Evolutionary conservation across 2,888 invertebrate species (phyloP).

Genomic region (Oeneis ivallda): DNA sequence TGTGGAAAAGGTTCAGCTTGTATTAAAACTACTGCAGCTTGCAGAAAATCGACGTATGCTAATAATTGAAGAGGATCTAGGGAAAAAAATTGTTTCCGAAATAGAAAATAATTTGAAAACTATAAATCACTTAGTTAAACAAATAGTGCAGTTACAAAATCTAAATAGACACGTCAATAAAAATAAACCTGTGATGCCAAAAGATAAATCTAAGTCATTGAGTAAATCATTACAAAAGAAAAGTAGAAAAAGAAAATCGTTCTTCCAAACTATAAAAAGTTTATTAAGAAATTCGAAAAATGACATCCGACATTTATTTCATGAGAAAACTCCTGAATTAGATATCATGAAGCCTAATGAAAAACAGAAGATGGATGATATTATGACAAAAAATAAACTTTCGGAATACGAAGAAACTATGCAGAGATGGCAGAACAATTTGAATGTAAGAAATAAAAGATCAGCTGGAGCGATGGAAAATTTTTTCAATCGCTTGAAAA

Average conservation of each 20-base stretch:
- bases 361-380: conserved; percentile 50
- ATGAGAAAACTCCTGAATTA: conserved; percentile 50
- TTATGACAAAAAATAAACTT: conserved; percentile 49
- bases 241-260: conserved; percentile 49
- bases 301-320: conserved; percentile 50
- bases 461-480: conserved; percentile 42
- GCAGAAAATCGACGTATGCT: conserved; percentile 53
- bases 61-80: conserved; percentile 42
- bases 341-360: conserved; percentile 53
- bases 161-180: conserved; percentile 11
- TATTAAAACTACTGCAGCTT: conserved; percentile 49
- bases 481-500: conserved; percentile 52
- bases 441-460: conserved; percentile 54
- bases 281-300: conserved; percentile 55
- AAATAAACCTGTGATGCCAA: conserved; percentile 6
- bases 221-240: not conserved
- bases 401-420: conserved; percentile 53
- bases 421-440: conserved; percentile 58
- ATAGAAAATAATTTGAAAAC: conserved; percentile 46
- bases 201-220: not conserved
- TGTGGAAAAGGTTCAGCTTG: conserved; percentile 55
- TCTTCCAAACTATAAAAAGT: conserved; percentile 55
- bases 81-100: conserved; percentile 45
- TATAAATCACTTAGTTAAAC: conserved; percentile 47
- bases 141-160: conserved; percentile 39